phyloP scores from a whole-genome alignment of 2,797 vertebrate genomes.

The Spondyliosoma cantharus region DNA sequence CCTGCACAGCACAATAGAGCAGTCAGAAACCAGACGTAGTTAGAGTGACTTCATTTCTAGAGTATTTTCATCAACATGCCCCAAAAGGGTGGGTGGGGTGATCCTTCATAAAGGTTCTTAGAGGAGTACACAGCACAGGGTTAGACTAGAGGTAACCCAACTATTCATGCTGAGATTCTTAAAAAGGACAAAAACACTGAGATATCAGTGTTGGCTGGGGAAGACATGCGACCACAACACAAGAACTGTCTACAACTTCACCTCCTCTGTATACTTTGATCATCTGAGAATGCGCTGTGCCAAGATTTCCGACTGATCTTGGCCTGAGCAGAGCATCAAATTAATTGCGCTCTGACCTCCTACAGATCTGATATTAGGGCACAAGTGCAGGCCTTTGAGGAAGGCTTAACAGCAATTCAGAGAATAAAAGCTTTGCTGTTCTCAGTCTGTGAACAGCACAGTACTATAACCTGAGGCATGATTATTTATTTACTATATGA shows the following conservation, averaged over 20 bases:
- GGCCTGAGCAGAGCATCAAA: slow-evolving; percentile 54
- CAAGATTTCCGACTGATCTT: slow-evolving; percentile 57
- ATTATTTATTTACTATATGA: slow-evolving; percentile 15
- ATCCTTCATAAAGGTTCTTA: slow-evolving; percentile 46
- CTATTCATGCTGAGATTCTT: slow-evolving; percentile 48
- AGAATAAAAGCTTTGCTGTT: slow-evolving; percentile 48
- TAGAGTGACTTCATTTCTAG: slow-evolving; percentile 78
- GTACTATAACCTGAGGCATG: background rate
- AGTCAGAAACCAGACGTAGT: slow-evolving; percentile 71
- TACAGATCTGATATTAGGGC: slow-evolving; percentile 47
- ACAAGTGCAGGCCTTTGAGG: slow-evolving; percentile 58
- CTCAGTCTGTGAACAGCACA: slow-evolving; percentile 32
- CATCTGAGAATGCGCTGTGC: slow-evolving; percentile 39
- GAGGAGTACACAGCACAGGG: slow-evolving; percentile 33
- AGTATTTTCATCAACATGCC: slow-evolving; percentile 64
- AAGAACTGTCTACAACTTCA: slow-evolving; percentile 28
- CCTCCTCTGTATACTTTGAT: slow-evolving; percentile 53
- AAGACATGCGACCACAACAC: slow-evolving; percentile 29
- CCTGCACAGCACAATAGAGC: slow-evolving; percentile 75
- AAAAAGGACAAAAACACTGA: slow-evolving; percentile 44
- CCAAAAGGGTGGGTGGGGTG: slow-evolving; percentile 30
- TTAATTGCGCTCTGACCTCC: slow-evolving; percentile 66
- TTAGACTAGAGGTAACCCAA: slow-evolving; percentile 59
- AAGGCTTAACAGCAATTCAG: slow-evolving; percentile 43
- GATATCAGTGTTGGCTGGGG: slow-evolving; percentile 49